A percentile compares a stretch with the other conserved stretches of the same genome.
Evolutionary conservation across 2,888 invertebrate genomes (phyloP).

Genomic region (Chesias legatella): DNA sequence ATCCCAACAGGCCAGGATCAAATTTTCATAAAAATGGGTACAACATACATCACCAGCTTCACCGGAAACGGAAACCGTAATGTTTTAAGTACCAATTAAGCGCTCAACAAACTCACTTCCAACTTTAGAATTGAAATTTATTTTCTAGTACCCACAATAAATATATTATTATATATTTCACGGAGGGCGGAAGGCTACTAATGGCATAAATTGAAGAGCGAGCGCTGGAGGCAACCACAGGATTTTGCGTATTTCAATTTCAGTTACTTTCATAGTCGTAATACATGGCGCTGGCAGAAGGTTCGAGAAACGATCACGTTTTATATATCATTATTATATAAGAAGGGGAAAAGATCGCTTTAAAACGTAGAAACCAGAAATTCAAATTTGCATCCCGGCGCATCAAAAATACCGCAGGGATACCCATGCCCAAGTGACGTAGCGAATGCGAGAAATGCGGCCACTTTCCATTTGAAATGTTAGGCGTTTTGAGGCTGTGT

Average conservation of each 20-base stretch:
- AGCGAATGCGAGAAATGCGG: constrained; percentile 19
- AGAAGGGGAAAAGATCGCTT: constrained; percentile 55
- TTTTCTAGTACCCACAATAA: constrained; percentile 38
- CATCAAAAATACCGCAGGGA: constrained; percentile 40
- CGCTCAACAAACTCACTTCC: constrained; percentile 43
- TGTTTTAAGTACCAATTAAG: constrained; percentile 35
- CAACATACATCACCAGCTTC: constrained; percentile 24
- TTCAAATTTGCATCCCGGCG: constrained; percentile 50
- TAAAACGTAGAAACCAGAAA: constrained; percentile 52
- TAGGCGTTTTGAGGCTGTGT: no score
- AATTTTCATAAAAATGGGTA: constrained; percentile 20
- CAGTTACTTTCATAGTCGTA: constrained; percentile 52
- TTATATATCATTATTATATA: constrained; percentile 45
- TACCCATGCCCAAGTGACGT: constrained; percentile 28
- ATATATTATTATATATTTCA: constrained; percentile 52
- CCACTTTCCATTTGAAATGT: constrained; percentile 22
- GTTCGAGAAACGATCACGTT: constrained; percentile 53
- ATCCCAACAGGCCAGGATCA: constrained; percentile 18
- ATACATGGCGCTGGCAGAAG: constrained; percentile 41
- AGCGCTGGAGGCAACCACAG: constrained; percentile 60
- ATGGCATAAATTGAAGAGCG: constrained; percentile 71
- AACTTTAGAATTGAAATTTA: constrained; percentile 47
- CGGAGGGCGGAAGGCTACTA: constrained; percentile 60
- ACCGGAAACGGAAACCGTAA: constrained; percentile 23
- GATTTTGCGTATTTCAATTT: constrained; percentile 74